Evolutionary conservation across 1,140 invertebrate genomes (phyloP).

Genomic region (Apis laboriosa): DNA sequence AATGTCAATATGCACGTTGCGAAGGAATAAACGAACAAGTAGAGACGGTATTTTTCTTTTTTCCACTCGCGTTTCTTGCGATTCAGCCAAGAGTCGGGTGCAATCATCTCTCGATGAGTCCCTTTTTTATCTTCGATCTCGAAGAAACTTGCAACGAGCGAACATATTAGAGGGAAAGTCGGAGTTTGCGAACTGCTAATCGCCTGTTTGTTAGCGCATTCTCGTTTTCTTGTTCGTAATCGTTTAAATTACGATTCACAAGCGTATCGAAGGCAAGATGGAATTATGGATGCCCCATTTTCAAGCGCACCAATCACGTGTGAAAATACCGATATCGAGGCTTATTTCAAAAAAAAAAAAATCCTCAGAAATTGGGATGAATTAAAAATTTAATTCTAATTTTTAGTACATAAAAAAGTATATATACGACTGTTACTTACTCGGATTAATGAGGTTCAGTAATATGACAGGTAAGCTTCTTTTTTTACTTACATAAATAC

Average conservation of each 20-base stretch:
- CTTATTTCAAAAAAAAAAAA: no score
- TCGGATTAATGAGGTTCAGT: no score
- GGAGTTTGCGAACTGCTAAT: not conserved
- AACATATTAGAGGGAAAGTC: conserved; percentile 1
- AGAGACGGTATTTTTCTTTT: not conserved
- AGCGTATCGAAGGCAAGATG: not conserved
- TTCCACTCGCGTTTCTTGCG: conserved; percentile 4
- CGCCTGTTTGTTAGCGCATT: conserved; percentile 8
- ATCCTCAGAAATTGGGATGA: no score
- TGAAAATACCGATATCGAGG: no score
- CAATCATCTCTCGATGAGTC: not conserved
- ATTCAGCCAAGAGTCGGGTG: not conserved
- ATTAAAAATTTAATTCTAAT: no score
- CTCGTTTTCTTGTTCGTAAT: conserved; percentile 9
- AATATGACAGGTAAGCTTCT: no score
- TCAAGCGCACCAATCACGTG: not conserved
- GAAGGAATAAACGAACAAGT: not conserved
- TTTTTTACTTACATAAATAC: no score
- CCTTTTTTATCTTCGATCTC: conserved; percentile 1
- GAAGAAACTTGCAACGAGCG: not conserved
- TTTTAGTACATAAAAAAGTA: no score
- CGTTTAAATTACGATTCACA: not conserved
- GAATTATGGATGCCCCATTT: not conserved
- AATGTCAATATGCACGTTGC: not conserved
- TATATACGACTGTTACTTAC: no score